Evolutionary conservation across 2,888 invertebrate genomes (phyloP).

Genomic region (Diloba caeruleocephala): DNA sequence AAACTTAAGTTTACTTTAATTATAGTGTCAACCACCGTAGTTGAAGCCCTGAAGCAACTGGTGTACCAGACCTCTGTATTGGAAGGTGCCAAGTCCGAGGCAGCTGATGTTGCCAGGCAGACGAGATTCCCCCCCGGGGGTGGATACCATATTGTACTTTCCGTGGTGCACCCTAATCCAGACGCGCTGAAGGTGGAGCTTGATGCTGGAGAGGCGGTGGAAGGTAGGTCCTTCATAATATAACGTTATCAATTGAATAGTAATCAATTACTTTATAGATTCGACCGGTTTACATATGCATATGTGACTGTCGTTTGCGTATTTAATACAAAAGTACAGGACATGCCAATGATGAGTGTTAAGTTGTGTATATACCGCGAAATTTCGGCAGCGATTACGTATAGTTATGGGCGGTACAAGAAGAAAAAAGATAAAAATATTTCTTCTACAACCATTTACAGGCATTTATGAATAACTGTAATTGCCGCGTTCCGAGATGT

Average conservation of each 20-base stretch:
- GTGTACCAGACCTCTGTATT: constrained; percentile 85
- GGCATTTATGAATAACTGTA: too few species aligned
- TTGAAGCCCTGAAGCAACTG: constrained; percentile 86
- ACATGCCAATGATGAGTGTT: too few species aligned
- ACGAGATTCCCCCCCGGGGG: constrained; percentile 74
- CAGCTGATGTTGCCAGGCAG: constrained; percentile 72
- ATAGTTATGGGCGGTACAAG: too few species aligned
- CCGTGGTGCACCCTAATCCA: constrained; percentile 95
- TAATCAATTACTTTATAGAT: too few species aligned
- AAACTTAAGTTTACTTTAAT: constrained; percentile 2
- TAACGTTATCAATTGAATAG: neutral
- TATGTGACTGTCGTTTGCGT: too few species aligned
- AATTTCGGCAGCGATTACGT: too few species aligned
- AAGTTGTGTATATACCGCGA: too few species aligned
- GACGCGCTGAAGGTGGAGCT: constrained; percentile 91
- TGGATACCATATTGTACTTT: constrained; percentile 91
- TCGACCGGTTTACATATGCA: too few species aligned
- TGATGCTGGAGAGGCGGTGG: constrained; percentile 91
- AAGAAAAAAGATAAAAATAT: too few species aligned
- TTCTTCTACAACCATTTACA: too few species aligned
- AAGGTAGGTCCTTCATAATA: constrained; percentile 79
- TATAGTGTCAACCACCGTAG: constrained; percentile 84
- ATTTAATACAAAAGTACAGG: too few species aligned
- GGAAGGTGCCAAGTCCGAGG: constrained; percentile 72
- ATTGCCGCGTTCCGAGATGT: too few species aligned